Base-by-base conservation (phyloP, 2,113 vertebrate species). In the Upupa epops region DNA sequence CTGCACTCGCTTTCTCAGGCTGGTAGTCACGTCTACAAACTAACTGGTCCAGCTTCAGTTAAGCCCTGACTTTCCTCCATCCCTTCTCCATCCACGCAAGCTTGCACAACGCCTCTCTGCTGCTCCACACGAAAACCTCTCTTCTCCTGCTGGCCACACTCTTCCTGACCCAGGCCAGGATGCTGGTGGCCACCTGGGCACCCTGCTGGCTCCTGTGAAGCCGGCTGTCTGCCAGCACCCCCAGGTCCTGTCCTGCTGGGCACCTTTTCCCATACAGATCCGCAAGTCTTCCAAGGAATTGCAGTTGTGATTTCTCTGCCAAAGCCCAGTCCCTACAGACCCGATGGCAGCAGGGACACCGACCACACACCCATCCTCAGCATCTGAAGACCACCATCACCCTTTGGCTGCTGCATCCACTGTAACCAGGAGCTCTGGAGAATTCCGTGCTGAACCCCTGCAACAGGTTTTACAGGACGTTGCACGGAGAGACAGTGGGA, bases 401-500 rank as follows among this genome's bases (percentile, higher is more conserved):
- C 19, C 74, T 63, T 72, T 49, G 25, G 51, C 15, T 85, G 83
- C 79, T 80, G 34, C 11, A 31, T 34, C 56, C 1, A 0, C 37
- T 77, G 60, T 31, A 80, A 59, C 0, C 1, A 36, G 29, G 88
- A 64, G 26, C 63, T 94, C 56, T 80, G 69, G 31, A 80, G 69
- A 52, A 83, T 85, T 85, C 74, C 64, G 0, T 11, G 42, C 45
- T 72, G 81, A 69, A 52, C 72, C 77, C 86, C 84, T 84, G 7
- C 5, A 42, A 51, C 2, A 6, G 60, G 51, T 89, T 92, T 91
- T 86, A 70, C 64, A 59, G n/a, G 79, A 51, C 46, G 68, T 48
- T 60, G 42, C 22, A 76, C 2, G 11, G 78, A 84, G 68, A 34
- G 95, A 77, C 87, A 92, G 74, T 73, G 89, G 89, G 89, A 91